Evolutionary conservation across 1,140 invertebrate genomes (phyloP).

Genomic region (Papilio xuthus): DNA sequence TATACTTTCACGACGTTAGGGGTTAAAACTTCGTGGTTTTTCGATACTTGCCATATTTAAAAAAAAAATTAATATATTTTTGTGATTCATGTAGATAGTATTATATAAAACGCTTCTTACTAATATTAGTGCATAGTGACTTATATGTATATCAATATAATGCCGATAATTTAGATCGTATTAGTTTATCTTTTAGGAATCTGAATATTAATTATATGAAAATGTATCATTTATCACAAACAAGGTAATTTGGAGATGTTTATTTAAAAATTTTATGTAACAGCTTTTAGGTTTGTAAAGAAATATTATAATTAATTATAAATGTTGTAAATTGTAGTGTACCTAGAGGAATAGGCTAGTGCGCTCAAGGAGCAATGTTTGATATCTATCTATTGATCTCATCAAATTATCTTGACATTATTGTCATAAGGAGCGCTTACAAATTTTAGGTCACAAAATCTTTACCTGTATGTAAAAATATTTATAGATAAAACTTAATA

Average conservation of each 20-base stretch:
- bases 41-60: slow-evolving; percentile 34
- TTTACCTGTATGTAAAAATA: background rate
- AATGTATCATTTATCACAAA: background rate
- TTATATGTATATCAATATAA: background rate
- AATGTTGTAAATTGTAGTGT: slow-evolving; percentile 46
- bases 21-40: background rate
- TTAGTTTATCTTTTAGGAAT: background rate
- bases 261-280: slow-evolving; percentile 16
- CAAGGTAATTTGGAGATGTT: slow-evolving; percentile 24
- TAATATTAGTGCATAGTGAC: background rate
- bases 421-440: slow-evolving; percentile 9
- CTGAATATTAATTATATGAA: background rate
- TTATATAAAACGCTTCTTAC: slow-evolving; percentile 17
- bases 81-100: slow-evolving; percentile 30
- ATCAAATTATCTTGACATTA: slow-evolving; percentile 43
- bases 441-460: slow-evolving; percentile 14
- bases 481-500: background rate
- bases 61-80: slow-evolving; percentile 34
- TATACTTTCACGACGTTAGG: slow-evolving; percentile 4
- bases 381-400: slow-evolving; percentile 50
- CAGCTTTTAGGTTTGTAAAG: slow-evolving; percentile 5
- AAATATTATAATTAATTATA: slow-evolving; percentile 38
- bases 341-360: slow-evolving; percentile 43
- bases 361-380: slow-evolving; percentile 57
- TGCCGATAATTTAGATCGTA: background rate